A percentile compares a stretch with the other conserved stretches of the same genome.
These are phyloP conservation scores for Diadophis punctatus DNA, from an alignment of 2,113 vertebrate genomes.

Conservation along the genomic window DNA sequence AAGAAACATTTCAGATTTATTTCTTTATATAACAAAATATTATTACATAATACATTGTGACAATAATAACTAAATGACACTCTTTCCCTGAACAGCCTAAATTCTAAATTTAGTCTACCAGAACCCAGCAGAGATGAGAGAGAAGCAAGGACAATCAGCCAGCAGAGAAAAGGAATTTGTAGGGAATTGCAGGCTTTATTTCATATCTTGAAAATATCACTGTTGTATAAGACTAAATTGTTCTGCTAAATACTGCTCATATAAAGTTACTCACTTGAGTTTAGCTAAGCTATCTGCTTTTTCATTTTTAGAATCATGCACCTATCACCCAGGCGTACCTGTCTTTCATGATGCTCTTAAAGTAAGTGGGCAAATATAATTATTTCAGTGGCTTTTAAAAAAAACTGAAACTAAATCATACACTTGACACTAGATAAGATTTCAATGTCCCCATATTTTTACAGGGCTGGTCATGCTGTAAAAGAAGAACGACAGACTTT, in stretches of 20 bases:
- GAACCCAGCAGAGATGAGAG: background rate
- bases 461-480: slow-evolving; percentile 98
- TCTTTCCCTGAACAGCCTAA: background rate
- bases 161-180: background rate
- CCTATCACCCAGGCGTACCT: slow-evolving; percentile 91
- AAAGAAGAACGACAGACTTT: slow-evolving; percentile 93
- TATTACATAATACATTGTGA: background rate
- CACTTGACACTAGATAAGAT: background rate
- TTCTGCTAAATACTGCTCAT: background rate
- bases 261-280: slow-evolving; percentile 1
- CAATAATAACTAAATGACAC: background rate
- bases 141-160: background rate
- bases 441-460: slow-evolving; percentile 1
- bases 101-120: background rate
- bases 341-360: slow-evolving; percentile 98
- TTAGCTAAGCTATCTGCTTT: slow-evolving; percentile 4
- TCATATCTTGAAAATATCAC: background rate
- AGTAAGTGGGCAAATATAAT: slow-evolving; percentile 66
- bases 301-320: slow-evolving; percentile 79
- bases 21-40: background rate
- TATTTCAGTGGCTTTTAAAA: background rate
- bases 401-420: background rate
- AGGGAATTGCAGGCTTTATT: background rate
- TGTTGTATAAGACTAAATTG: background rate
- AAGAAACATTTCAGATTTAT: background rate